Conservation (phyloP, 2,797 vertebrate genomes). For the Alectoris magna region DNA sequence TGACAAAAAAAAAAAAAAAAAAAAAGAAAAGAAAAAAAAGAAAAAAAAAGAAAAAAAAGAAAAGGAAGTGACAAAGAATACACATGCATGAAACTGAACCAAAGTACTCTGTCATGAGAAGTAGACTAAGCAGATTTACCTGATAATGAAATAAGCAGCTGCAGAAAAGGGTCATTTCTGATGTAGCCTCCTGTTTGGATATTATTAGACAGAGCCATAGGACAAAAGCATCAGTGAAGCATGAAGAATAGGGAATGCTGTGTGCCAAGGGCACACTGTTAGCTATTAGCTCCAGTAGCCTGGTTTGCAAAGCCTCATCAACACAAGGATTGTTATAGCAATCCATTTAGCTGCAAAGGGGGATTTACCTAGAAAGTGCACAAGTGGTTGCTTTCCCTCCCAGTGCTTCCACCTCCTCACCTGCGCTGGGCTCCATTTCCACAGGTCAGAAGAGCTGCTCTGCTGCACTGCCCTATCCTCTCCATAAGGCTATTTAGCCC, state of each 20-base stretch:
- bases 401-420: neutral
- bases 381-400: neutral
- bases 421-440: neutral
- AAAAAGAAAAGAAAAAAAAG: neutral
- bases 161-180: neutral
- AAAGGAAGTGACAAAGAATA: neutral
- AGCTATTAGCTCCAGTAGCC: slow-evolving; percentile 6
- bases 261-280: neutral
- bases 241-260: slow-evolving; percentile 12
- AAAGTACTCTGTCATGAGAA: neutral
- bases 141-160: neutral
- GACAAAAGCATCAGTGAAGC: slow-evolving; percentile 13
- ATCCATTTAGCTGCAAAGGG: slow-evolving; percentile 51
- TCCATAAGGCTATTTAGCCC: accelerated
- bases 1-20: neutral
- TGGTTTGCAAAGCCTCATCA: slow-evolving; percentile 54
- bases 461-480: neutral
- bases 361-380: slow-evolving; percentile 6
- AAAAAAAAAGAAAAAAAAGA: neutral
- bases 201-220: neutral
- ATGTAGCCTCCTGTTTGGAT: neutral
- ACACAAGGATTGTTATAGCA: slow-evolving; percentile 51
- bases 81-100: neutral
- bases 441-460: neutral
- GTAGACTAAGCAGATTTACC: neutral